Base-by-base conservation (phyloP, 35 echinoderm and acorn worm genomes). In the Ptychodera flava region DNA sequence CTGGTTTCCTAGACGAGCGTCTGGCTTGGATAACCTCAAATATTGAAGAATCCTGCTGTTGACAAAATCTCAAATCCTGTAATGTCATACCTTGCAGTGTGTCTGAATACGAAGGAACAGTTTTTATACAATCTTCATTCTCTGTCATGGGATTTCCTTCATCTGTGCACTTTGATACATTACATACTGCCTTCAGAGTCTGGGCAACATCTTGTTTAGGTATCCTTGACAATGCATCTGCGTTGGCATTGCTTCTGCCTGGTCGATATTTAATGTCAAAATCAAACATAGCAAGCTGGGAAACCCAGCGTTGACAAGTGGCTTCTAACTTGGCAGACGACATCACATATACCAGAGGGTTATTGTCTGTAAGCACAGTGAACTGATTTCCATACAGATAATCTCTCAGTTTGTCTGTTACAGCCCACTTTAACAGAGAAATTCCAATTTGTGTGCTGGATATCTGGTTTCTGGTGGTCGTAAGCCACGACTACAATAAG, bases 371-470 rank as follows among this genome's bases (percentile, higher is more conserved):
- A 85, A 76, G 30, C 84, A 31, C 78, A 28, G 32, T 1, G 29
- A 79, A 28, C 78, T 79, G 29, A 28, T 79, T 28, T 79, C 78
- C 78, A 79, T 79, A 79, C 1, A 79, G 29, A 28, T 79, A 53
- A 35, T 86, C 85, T 35, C 36, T 76, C 29, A 93, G 90, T 35
- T 93, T 89, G 28, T 90, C 88, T 1, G 84, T 83, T 16, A 93
- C 30, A 27, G 87, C 88, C 87, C 87, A 93, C 80, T 93, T 93
- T 29, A 92, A 33, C 0, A 81, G 36, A 0, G 32, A 64, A 87
- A 89, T 37, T 90, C 90, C 12, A 92, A 35, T 88, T 90, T 92
- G 32, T 92, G 90, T 27, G 90, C 90, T 15, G 88, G 84, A 38
- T 94, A 93, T 36, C 84, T 87, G 10, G 29, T 45, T 37, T 94